phyloP scores from a whole-genome alignment of 2,797 vertebrate species.

The Centroberyx gerrardi region DNA sequence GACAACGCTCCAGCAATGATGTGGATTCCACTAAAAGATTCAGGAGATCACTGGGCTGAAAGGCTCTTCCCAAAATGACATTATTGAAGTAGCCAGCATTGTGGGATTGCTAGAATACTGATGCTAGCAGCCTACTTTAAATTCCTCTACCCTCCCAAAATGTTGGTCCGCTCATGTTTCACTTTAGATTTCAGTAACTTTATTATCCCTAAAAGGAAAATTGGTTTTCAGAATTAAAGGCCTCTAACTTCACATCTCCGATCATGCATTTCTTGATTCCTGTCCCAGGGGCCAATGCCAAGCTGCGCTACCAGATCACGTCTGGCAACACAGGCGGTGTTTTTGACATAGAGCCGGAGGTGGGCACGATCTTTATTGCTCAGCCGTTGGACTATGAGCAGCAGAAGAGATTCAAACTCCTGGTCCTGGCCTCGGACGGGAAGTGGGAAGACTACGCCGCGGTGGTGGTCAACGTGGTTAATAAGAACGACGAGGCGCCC shows the following conservation, averaged over 20 bases:
- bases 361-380: conserved; percentile 90
- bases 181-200: conserved; percentile 1
- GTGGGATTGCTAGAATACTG: conserved; percentile 4
- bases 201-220: conserved; percentile 7
- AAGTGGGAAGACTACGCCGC: conserved; percentile 93
- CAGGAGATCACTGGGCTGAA: conserved; percentile 18
- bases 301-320: conserved; percentile 93
- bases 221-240: conserved; percentile 7
- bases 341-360: conserved; percentile 91
- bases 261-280: conserved; percentile 41
- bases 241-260: conserved; percentile 16
- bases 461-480: conserved; percentile 88
- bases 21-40: conserved; percentile 9
- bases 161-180: conserved; percentile 2
- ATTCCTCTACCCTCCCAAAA: conserved; percentile 30
- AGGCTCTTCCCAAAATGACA: background rate
- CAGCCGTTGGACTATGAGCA: conserved; percentile 93
- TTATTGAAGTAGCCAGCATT: background rate
- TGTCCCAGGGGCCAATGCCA: conserved; percentile 90
- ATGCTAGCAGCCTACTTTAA: conserved; percentile 2
- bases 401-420: conserved; percentile 89
- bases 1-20: conserved; percentile 10
- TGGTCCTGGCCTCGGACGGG: conserved; percentile 91
- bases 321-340: conserved; percentile 90
- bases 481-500: conserved; percentile 93